phyloP scores from a whole-genome alignment of 2,888 invertebrate species.

The Callyntrura guangdongensis region DNA sequence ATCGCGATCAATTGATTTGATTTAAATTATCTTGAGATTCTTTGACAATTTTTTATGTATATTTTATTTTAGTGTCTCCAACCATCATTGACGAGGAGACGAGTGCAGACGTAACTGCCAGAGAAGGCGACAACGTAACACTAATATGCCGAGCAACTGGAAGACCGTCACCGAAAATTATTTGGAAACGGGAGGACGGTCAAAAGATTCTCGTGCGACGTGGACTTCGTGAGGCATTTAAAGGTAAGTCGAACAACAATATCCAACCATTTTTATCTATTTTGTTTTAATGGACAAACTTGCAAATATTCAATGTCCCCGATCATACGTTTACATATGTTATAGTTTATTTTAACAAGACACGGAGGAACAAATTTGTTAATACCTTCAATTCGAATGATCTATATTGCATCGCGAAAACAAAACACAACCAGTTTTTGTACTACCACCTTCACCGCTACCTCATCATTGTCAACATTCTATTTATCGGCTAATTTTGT shows the following conservation, averaged over 20 bases:
- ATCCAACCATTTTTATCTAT: no score
- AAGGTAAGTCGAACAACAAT: constrained; percentile 86
- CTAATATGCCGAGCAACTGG: constrained; percentile 88
- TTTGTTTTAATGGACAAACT: no score
- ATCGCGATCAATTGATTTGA: no score
- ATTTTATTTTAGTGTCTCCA: constrained; percentile 91
- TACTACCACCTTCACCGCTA: background rate
- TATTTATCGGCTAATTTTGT: constrained; percentile 72
- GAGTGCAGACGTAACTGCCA: constrained; percentile 91
- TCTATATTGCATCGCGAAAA: no score
- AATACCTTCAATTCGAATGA: no score
- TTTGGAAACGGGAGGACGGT: constrained; percentile 89
- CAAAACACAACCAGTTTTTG: no score
- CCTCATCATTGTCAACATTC: constrained; percentile 14
- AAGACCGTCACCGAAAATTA: constrained; percentile 76
- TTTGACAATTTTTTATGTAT: no score
- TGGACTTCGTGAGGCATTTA: constrained; percentile 86
- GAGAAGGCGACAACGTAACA: constrained; percentile 91
- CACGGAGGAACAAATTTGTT: background rate
- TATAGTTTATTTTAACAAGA: no score
- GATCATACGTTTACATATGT: no score
- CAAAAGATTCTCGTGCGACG: constrained; percentile 87
- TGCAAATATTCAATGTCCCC: no score
- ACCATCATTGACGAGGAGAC: constrained; percentile 92
- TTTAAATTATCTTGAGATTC: no score